Conservation (phyloP, 2,113 vertebrate genomes). For the Micronisus gabar region DNA sequence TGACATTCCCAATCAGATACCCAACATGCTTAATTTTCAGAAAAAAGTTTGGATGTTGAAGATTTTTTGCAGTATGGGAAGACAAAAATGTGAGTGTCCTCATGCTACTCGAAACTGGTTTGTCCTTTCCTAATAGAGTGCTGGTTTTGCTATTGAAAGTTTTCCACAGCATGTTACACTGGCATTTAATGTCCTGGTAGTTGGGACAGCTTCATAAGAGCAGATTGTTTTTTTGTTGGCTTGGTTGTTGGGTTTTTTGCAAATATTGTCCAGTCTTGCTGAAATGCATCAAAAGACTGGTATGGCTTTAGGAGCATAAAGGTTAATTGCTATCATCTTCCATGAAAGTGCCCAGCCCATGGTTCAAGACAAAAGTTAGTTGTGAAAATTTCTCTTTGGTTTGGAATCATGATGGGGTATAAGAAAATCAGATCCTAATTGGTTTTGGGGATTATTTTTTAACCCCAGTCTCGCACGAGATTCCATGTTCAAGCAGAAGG, state of each 20-base stretch:
- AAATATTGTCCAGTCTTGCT: neutral
- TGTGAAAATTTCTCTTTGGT: neutral
- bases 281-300: neutral
- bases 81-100: neutral
- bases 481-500: neutral
- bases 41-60: neutral
- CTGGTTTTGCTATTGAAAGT: neutral
- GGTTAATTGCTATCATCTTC: neutral
- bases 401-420: neutral
- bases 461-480: neutral
- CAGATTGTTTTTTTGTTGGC: neutral
- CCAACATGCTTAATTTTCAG: neutral
- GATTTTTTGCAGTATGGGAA: neutral
- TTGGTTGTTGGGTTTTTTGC: fast-evolving
- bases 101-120: neutral
- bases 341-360: neutral
- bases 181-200: neutral
- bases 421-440: neutral
- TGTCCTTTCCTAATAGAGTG: neutral
- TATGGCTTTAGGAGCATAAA: neutral
- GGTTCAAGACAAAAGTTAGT: neutral
- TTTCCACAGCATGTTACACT: neutral
- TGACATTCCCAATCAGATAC: neutral
- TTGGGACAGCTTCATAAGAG: neutral
- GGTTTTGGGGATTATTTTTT: neutral